Conservation (phyloP, 2,797 vertebrate species). For the Peromyscus attwateri region DNA sequence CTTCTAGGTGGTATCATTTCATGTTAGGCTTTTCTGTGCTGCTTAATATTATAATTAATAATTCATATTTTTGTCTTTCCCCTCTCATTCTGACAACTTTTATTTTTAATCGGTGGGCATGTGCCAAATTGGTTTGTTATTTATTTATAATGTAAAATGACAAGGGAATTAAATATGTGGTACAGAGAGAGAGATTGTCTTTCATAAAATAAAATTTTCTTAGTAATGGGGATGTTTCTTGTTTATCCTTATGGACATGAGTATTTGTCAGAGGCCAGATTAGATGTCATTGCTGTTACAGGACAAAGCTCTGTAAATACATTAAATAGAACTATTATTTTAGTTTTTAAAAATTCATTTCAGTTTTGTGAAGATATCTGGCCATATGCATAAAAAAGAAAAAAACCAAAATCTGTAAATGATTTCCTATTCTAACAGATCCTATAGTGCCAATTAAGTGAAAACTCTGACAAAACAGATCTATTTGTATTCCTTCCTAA, state of each 20-base stretch:
- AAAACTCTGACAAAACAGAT: constrained; percentile 74
- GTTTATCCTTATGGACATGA: constrained; percentile 69
- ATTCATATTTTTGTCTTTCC: constrained; percentile 90
- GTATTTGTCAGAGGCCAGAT: constrained; percentile 67
- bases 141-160: constrained; percentile 90
- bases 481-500: constrained; percentile 74
- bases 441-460: constrained; percentile 66
- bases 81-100: constrained; percentile 90
- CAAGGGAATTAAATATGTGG: constrained; percentile 87
- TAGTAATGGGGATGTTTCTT: constrained; percentile 77
- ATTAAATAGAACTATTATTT: constrained; percentile 75
- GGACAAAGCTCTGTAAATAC: constrained; percentile 71
- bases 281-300: constrained; percentile 58
- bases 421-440: constrained; percentile 57
- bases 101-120: constrained; percentile 91
- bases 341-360: constrained; percentile 71
- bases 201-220: constrained; percentile 81
- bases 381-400: constrained; percentile 64
- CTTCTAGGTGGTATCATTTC: constrained; percentile 87
- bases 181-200: constrained; percentile 84
- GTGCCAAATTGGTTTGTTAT: constrained; percentile 91
- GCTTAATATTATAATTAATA: constrained; percentile 90
- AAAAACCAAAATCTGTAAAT: constrained; percentile 69
- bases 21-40: constrained; percentile 88
- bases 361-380: constrained; percentile 78